phyloP scores from a whole-genome alignment of 2,888 invertebrate species.

The Phytoseiulus persimilis region DNA sequence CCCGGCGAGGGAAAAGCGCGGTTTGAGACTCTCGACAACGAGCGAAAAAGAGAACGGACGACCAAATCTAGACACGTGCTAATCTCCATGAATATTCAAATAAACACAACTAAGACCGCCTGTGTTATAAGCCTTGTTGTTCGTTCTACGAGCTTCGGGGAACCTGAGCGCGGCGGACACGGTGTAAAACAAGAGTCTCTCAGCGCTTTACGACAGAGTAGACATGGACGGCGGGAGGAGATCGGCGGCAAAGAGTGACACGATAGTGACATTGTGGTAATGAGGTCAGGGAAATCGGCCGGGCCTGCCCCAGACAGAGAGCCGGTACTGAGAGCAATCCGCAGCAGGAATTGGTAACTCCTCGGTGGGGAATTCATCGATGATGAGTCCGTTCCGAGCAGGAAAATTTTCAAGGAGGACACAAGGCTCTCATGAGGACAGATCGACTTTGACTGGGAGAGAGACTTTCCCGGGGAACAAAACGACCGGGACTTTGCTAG shows the following conservation, averaged over 20 bases:
- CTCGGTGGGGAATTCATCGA: too few relatives aligned
- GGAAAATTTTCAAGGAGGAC: too few relatives aligned
- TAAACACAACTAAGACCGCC: not conserved
- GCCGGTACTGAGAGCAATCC: not conserved
- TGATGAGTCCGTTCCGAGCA: too few relatives aligned
- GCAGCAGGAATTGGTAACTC: too few relatives aligned
- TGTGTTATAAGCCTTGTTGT: not conserved
- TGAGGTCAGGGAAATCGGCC: not conserved
- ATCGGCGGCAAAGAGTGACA: not conserved
- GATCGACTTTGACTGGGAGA: too few relatives aligned
- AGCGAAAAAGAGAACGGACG: not conserved
- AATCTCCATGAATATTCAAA: constrained; percentile 5
- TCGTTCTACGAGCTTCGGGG: not conserved
- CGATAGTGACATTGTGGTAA: not conserved
- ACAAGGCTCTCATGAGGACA: too few relatives aligned
- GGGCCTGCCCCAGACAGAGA: not conserved
- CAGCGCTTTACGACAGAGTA: not conserved
- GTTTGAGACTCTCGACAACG: not conserved
- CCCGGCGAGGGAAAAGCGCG: too few relatives aligned
- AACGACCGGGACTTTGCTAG: too few relatives aligned
- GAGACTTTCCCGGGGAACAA: too few relatives aligned
- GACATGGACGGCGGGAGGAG: not conserved
- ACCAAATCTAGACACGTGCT: not conserved
- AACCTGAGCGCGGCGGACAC: not conserved
- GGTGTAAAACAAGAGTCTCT: not conserved